phyloP scores from a whole-genome alignment of 2,888 invertebrate genomes.

The Chesias legatella region DNA sequence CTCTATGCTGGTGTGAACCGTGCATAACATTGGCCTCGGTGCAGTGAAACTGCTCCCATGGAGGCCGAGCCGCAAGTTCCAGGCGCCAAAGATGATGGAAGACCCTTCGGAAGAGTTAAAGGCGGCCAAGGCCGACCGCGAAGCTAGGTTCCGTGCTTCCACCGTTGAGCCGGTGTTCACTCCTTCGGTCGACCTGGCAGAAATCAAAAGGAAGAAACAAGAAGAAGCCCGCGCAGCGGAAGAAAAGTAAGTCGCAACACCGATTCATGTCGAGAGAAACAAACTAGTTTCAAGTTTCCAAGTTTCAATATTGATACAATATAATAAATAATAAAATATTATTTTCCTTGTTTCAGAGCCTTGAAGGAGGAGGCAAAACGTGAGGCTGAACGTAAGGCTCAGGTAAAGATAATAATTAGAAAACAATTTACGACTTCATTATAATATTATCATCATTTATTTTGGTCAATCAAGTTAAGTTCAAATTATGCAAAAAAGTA shows the following conservation, averaged over 20 bases:
- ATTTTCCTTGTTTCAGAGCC: slow-evolving; percentile 51
- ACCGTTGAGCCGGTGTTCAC: slow-evolving; percentile 68
- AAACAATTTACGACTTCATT: too few species aligned
- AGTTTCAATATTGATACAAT: too few species aligned
- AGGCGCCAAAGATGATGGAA: slow-evolving; percentile 78
- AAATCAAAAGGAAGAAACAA: slow-evolving; percentile 79
- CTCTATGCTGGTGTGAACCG: slow-evolving; percentile 41
- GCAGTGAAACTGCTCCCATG: slow-evolving; percentile 83
- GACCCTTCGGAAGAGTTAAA: slow-evolving; percentile 81
- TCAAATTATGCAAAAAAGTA: too few species aligned
- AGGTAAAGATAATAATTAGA: slow-evolving; percentile 43
- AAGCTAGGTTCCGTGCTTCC: slow-evolving; percentile 80
- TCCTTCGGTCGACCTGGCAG: slow-evolving; percentile 77
- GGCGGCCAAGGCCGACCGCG: slow-evolving; percentile 82
- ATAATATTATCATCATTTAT: too few species aligned
- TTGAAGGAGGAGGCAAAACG: slow-evolving; percentile 77
- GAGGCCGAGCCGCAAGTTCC: slow-evolving; percentile 85
- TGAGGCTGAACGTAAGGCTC: slow-evolving; percentile 71
- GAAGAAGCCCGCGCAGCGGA: slow-evolving; percentile 83
- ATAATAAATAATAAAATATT: not conserved
- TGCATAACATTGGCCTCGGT: slow-evolving; percentile 64
- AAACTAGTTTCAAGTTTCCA: too few species aligned
- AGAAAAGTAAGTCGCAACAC: slow-evolving; percentile 71
- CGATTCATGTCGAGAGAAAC: too few species aligned
- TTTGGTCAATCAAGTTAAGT: too few species aligned